Evolutionary conservation across 2,113 vertebrate species (phyloP), one percentile per base, ranked within the genome.

Genomic region (Salvelinus alpinus): DNA sequence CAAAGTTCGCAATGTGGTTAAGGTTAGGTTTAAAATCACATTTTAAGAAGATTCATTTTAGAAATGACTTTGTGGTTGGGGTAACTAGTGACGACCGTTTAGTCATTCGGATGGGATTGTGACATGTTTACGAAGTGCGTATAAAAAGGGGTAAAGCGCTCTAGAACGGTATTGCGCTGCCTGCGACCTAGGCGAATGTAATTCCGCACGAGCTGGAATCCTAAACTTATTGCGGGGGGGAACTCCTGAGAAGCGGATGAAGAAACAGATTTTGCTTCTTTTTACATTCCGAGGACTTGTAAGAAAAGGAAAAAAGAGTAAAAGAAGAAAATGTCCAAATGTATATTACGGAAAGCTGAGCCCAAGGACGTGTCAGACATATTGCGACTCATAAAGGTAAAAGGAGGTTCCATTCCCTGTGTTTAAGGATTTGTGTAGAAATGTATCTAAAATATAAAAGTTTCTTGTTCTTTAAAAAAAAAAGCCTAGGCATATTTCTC

Each of bases 321-420:
- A 96, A 94, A 95, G 93, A 86, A 95, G 96, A 95, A 98, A 97
- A 99, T 98, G 97, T 94, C 92, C 82, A 93, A 87, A 77, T 97
- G 94, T 89, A 91, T 92, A 77, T 94, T 98, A 78, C 94, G 97
- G 74, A 92, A 93, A 47, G 97, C 97, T 29, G 92, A 95, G 74
- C 93, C 96, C 66, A 94, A 92, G 29, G 96, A 98, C 81, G 96
- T 97, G 74, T 74, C 94, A 3, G 96, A 98, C 72, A 94, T 99
- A 77, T 86, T 98, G 91, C 94, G 96, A 91, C 95, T 99, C 86
- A 97, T 97, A 86, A 98, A 97, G 95, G 97, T 97, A 89, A 84
- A 51, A 59, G 2, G 51, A 54, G 16, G 9, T 44, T 44, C 38
- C 38, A 44, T 44, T 44, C 38, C 16, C 16, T 18, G 14, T 54